A percentile compares a stretch with the other conserved stretches of the same genome.
Conservation (phyloP, 2,888 invertebrate genomes). For the Taphrorychus bicolor region DNA sequence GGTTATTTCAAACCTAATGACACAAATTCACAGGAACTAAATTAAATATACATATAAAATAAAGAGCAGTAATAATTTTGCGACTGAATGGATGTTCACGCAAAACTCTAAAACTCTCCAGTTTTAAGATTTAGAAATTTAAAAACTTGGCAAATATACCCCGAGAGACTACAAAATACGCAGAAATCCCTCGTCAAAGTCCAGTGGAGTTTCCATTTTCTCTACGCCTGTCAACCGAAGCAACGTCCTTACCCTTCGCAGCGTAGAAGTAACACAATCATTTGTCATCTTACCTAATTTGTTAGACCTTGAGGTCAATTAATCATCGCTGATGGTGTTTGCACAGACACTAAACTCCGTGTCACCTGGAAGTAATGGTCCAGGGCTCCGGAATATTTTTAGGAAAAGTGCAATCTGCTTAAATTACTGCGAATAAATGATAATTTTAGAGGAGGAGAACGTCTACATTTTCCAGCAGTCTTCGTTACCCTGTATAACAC, state of each 20-base stretch:
- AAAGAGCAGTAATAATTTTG: too few species aligned
- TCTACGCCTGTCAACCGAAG: conserved; percentile 5
- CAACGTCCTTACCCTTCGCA: conserved; percentile 23
- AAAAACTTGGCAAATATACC: too few species aligned
- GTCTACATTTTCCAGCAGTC: background rate
- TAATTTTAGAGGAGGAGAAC: background rate
- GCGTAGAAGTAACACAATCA: conserved; percentile 35
- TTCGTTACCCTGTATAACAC: background rate
- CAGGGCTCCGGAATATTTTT: conserved; percentile 11
- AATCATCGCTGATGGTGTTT: conserved; percentile 39
- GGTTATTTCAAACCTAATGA: too few species aligned
- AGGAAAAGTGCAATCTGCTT: conserved; percentile 13
- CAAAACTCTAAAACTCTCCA: too few species aligned
- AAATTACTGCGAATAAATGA: background rate
- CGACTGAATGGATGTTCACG: too few species aligned
- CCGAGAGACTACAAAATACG: background rate
- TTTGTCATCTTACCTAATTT: conserved; percentile 41
- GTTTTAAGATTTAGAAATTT: too few species aligned
- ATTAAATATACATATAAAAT: too few species aligned
- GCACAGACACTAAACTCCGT: conserved; percentile 24
- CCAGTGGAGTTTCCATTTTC: conserved; percentile 6
- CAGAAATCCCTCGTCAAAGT: conserved; percentile 13
- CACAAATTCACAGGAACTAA: too few species aligned
- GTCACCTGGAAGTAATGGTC: conserved; percentile 34
- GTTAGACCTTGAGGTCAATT: conserved; percentile 35